phyloP scores from a whole-genome alignment of 2,888 invertebrate species.

The Synergus gifuensis region DNA sequence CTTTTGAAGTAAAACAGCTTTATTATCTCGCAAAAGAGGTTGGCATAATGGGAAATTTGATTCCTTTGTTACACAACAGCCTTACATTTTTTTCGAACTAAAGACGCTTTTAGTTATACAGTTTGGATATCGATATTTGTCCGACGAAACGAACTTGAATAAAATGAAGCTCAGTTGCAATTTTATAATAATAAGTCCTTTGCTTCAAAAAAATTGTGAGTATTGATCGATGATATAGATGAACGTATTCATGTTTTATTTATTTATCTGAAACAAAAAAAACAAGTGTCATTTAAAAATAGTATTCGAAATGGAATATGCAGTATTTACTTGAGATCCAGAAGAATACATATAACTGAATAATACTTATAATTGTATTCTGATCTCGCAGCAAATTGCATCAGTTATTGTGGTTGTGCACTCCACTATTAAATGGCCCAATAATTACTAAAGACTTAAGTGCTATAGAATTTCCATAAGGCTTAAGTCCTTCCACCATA shows the following conservation, averaged over 20 bases:
- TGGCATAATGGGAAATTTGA: background rate
- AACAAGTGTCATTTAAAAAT: no score
- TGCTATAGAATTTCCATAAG: slow-evolving; percentile 7
- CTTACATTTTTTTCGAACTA: background rate
- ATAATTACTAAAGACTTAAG: slow-evolving; percentile 15
- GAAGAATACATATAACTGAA: background rate
- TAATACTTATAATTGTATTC: background rate
- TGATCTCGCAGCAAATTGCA: background rate
- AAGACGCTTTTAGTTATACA: background rate
- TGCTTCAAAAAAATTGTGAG: no score
- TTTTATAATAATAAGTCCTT: no score
- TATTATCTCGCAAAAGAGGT: background rate
- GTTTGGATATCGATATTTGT: no score
- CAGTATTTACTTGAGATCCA: background rate
- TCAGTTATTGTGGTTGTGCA: slow-evolving; percentile 9
- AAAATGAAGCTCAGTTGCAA: no score
- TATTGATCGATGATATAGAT: no score
- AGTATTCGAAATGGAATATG: background rate
- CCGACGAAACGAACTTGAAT: no score
- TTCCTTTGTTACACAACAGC: background rate
- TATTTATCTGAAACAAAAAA: no score
- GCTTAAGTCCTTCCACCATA: slow-evolving; percentile 29
- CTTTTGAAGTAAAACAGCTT: background rate
- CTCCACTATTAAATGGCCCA: background rate
- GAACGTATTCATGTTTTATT: no score